Evolutionary conservation across 2,113 vertebrate species (phyloP), one percentile per base, ranked within the genome.

Genomic region (Meriones unguiculatus): DNA sequence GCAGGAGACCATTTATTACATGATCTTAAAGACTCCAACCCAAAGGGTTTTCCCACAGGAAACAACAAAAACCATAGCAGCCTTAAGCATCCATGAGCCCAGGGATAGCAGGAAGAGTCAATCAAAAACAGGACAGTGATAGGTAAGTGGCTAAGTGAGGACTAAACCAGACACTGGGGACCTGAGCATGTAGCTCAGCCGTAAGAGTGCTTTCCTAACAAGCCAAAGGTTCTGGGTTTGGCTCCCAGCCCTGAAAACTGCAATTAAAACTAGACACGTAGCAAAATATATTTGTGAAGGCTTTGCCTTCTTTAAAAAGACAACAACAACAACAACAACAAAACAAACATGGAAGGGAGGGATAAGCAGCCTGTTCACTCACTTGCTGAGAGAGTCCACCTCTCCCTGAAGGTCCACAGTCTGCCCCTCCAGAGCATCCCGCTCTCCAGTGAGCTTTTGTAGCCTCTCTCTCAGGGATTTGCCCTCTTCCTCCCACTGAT

Each of bases 391-490:
- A 50, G 97, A 95, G 92, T 98, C 98, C 78, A 98, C 97, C 86
- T 98, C 96, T 57, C 96, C 98, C 77, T 98, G 98, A 20, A 98
- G 98, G 80, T 95, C 97, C 93, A 97, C 93, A 3, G 73, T 96
- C 70, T 98, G 98, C 65, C 95, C 98, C 7, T 87, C 98, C 94
- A 98, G 96, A 0, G 22, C 78, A 86, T 96, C 98, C 76, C 97
- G 96, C 62, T 98, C 98, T 85, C 97, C 92, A 30, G 95, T 98
- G 90, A 98, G 97, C 75, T 98, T 98, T 87, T 99, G 98, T 25
- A 99, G 97, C 54, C 94, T 97, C 87, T 98, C 98, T 95, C 98
- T 98, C 97, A 99, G 98, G 87, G 96, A 97, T 76, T 96, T 97
- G 67, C 99, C 98, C 28, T 98, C 97, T 82, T 99, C 98, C 14